These are phyloP conservation scores for Flexamia atlantica DNA, from an alignment of 2,888 invertebrate species.

Conservation along the genomic window DNA sequence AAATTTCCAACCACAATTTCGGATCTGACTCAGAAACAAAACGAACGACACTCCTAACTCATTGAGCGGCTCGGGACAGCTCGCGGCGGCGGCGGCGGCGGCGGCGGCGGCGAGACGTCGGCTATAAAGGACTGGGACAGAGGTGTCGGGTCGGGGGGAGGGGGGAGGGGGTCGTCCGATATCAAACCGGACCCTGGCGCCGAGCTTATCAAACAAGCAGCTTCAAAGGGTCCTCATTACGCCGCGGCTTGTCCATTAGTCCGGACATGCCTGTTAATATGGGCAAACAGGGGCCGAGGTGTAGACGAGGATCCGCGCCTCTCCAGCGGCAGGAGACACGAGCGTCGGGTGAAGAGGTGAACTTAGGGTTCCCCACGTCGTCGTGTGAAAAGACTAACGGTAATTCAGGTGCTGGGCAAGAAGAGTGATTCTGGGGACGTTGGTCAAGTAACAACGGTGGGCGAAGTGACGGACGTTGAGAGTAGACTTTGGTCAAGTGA, in stretches of 20 bases:
- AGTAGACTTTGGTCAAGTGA: too few species aligned
- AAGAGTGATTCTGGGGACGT: too few species aligned
- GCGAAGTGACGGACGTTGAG: too few species aligned
- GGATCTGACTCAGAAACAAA: neutral
- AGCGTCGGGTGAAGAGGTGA: too few species aligned
- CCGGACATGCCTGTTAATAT: constrained; percentile 58
- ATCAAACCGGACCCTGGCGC: constrained; percentile 52
- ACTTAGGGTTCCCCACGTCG: too few species aligned
- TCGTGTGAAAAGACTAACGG: too few species aligned
- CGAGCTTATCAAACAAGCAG: constrained; percentile 46
- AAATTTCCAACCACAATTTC: neutral
- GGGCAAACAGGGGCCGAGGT: constrained; percentile 46
- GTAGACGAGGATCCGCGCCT: neutral
- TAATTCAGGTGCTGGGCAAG: too few species aligned
- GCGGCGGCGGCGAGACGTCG: neutral
- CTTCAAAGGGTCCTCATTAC: constrained; percentile 55
- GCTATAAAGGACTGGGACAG: constrained; percentile 24
- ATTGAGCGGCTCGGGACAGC: neutral
- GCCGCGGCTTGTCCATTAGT: constrained; percentile 49
- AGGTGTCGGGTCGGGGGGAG: constrained; percentile 18
- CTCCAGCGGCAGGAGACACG: neutral
- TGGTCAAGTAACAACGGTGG: too few species aligned
- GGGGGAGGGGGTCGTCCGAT: constrained; percentile 37
- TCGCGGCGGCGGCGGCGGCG: too few species aligned
- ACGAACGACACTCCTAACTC: neutral